These are phyloP conservation scores for Gallirallus australis DNA, from an alignment of 2,797 vertebrate genomes.

Conservation along the genomic window DNA sequence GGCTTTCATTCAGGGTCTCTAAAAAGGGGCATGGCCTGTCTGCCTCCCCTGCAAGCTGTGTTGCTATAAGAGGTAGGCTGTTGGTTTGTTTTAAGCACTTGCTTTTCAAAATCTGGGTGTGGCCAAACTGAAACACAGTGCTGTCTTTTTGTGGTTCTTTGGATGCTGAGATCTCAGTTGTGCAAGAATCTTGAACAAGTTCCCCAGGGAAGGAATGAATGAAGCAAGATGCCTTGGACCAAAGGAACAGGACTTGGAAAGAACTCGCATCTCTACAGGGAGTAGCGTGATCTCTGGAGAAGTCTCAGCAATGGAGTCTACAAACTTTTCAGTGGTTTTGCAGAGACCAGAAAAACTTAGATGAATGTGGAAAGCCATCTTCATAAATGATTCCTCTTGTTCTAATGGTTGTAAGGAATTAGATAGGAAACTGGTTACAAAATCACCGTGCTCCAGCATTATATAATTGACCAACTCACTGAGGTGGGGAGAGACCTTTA, in stretches of 20 bases:
- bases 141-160: slow-evolving; percentile 30
- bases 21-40: background rate
- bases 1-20: background rate
- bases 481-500: background rate
- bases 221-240: slow-evolving; percentile 46
- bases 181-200: slow-evolving; percentile 48
- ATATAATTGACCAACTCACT: background rate
- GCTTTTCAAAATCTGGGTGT: slow-evolving; percentile 21
- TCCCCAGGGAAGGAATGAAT: slow-evolving; percentile 26
- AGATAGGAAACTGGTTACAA: background rate
- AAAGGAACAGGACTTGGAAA: background rate
- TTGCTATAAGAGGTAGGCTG: background rate
- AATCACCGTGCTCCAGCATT: background rate
- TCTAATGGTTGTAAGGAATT: background rate
- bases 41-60: background rate
- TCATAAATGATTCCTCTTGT: background rate
- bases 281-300: background rate
- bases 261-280: background rate
- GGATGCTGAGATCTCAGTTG: slow-evolving; percentile 20
- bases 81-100: background rate
- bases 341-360: background rate
- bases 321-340: slow-evolving; percentile 14
- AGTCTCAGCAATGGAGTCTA: background rate
- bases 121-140: background rate
- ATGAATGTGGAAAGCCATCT: background rate